Evolutionary conservation across 2,888 invertebrate species (phyloP).

Genomic region (Tetranychus piercei): DNA sequence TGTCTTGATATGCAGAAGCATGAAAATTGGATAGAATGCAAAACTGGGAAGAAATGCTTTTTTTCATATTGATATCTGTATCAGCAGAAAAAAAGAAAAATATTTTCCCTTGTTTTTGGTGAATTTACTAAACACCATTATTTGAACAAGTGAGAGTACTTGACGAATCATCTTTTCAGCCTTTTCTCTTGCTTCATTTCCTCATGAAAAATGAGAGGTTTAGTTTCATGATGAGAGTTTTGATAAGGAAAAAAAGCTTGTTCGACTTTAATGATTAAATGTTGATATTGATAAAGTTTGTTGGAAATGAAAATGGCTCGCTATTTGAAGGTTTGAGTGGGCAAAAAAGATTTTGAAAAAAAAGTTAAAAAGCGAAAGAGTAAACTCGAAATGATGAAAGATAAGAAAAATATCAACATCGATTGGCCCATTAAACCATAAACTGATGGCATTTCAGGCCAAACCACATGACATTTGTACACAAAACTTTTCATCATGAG

Average conservation of each 20-base stretch:
- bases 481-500: background rate
- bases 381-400: background rate
- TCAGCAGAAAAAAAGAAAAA: background rate
- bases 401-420: background rate
- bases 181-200: too few species aligned
- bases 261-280: background rate
- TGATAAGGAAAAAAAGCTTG: background rate
- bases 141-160: too few species aligned
- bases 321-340: too few species aligned
- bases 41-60: conserved; percentile 3
- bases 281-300: too few species aligned
- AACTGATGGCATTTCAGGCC: background rate
- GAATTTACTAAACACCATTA: background rate
- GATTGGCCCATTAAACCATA: background rate
- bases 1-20: background rate
- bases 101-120: background rate
- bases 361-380: background rate
- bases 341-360: too few species aligned
- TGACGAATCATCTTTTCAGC: too few species aligned
- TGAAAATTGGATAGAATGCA: background rate
- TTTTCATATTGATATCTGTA: background rate
- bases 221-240: background rate
- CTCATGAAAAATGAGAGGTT: too few species aligned
- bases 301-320: too few species aligned
- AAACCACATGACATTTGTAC: background rate